Base-by-base conservation (phyloP, 1,140 invertebrate species). In the Physella acuta region DNA sequence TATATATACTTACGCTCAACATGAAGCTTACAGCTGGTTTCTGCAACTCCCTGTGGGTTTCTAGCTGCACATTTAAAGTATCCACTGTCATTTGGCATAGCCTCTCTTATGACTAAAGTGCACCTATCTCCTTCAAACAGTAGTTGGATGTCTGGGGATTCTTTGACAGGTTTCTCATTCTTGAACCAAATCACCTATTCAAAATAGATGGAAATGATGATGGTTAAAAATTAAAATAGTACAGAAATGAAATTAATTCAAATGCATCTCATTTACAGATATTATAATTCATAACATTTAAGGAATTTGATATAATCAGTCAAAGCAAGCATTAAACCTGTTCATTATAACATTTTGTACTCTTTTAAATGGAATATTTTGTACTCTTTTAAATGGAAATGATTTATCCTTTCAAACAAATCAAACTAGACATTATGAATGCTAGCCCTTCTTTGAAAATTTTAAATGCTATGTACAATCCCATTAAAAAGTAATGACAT, bases 51-150 rank as follows among this genome's bases (percentile, higher is more conserved):
- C 33, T 85, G 80, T 31, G 75, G 71, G 73, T 87, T 87, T 36
- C 76, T 73, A 17, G 86, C 84, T 5, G 84, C 75, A 65, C 84
- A 80, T 68, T 83, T 85, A 76, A 87, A 87, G n/a, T 78, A 77
- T 14, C 81, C 86, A 51, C 76, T 76, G 72, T 87, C 86, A 62
- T 86, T 81, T 2, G 81, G 71, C 34, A 85, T 79, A 16, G 84
- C 84, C 65, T 86, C 85, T 51, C 79, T 61, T 58, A 87, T 84
- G 66, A 85, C 77, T 31, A 87, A 79, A 14, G 81, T 82, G 69
- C 83, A 86, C 16, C 82, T 75, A 61, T 85, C 84, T 36, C 84
- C 83, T 55, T 84, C 82, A 78, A 84, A 84, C 61, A 82, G 65
- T 20, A 85, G 75, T 69, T 82, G 79, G 31, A 85, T 80, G 69